Evolutionary conservation across 2,888 invertebrate genomes (phyloP).

Genomic region (Metopia argyrocephala): DNA sequence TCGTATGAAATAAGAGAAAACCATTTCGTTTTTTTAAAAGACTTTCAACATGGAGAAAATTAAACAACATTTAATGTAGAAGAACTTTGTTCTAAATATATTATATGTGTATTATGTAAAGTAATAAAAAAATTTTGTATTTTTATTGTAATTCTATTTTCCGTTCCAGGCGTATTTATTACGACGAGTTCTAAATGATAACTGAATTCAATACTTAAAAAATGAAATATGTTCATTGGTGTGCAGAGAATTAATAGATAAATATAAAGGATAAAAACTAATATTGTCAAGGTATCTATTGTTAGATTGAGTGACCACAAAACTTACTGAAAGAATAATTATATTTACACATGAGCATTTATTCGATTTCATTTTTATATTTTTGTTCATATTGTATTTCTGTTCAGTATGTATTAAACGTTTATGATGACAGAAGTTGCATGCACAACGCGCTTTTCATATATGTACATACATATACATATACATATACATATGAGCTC

Average conservation of each 20-base stretch:
- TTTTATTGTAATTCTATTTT: neutral
- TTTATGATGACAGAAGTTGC: slow-evolving; percentile 17
- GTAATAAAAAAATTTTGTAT: neutral
- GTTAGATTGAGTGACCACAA: slow-evolving; percentile 47
- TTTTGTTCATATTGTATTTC: slow-evolving; percentile 17
- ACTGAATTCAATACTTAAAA: slow-evolving; percentile 44
- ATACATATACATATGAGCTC: neutral
- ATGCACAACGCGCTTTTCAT: neutral
- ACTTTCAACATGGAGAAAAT: slow-evolving; percentile 44
- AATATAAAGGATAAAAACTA: slow-evolving; percentile 33
- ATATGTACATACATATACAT: neutral
- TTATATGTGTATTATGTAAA: no score
- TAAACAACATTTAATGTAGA: slow-evolving; percentile 23
- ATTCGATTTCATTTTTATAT: neutral
- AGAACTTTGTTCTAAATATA: no score
- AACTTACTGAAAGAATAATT: slow-evolving; percentile 60
- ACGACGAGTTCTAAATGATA: slow-evolving; percentile 48
- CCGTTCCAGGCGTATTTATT: slow-evolving; percentile 40
- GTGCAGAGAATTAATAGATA: neutral
- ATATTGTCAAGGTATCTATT: slow-evolving; percentile 6
- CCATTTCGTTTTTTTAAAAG: slow-evolving; percentile 49
- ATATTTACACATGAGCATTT: slow-evolving; percentile 57
- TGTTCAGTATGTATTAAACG: slow-evolving; percentile 3
- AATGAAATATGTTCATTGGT: neutral
- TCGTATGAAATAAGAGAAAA: slow-evolving; percentile 29